Evolutionary conservation across 2,888 invertebrate species (phyloP).

Genomic region (Patella pellucida): DNA sequence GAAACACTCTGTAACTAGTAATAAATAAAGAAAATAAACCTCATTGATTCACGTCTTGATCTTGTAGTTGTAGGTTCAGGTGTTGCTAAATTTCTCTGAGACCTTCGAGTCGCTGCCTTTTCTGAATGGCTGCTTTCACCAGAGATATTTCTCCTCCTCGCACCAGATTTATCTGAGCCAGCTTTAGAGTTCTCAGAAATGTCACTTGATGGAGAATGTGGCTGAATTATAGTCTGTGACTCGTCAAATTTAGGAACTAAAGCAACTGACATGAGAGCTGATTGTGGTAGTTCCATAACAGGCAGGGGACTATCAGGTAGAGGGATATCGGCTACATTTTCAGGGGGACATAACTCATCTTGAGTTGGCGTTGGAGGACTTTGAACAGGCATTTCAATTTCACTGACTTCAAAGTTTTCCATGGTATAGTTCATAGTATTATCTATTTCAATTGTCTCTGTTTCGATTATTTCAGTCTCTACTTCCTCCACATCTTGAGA

Average conservation of each 20-base stretch:
- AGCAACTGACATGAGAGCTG: conserved; percentile 14
- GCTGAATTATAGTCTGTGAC: conserved; percentile 23
- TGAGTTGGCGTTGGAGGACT: conserved; percentile 43
- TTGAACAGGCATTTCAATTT: conserved; percentile 7
- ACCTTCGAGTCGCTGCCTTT: conserved; percentile 14
- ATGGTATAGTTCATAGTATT: conserved; percentile 28
- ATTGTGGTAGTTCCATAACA: conserved; percentile 22
- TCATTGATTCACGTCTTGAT: not conserved
- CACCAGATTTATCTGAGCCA: conserved; percentile 4
- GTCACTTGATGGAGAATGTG: conserved; percentile 47
- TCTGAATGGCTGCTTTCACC: conserved; percentile 29
- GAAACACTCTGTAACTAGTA: too few species aligned
- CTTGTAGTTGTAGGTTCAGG: not conserved
- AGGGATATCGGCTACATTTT: conserved; percentile 33
- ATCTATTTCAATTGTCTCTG: conserved; percentile 35
- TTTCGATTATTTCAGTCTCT: conserved; percentile 36
- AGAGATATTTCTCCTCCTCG: conserved; percentile 15
- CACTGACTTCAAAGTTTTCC: conserved; percentile 15
- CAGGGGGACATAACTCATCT: conserved; percentile 33
- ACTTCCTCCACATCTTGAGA: conserved; percentile 40
- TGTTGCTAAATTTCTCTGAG: conserved; percentile 9
- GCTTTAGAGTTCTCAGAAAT: conserved; percentile 45
- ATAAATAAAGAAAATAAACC: not conserved
- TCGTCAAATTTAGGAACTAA: conserved; percentile 31
- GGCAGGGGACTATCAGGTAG: conserved; percentile 24